Evolutionary conservation across 2,113 vertebrate genomes (phyloP), one percentile per base, ranked within the genome.

Genomic region (Pardalotus punctatus): DNA sequence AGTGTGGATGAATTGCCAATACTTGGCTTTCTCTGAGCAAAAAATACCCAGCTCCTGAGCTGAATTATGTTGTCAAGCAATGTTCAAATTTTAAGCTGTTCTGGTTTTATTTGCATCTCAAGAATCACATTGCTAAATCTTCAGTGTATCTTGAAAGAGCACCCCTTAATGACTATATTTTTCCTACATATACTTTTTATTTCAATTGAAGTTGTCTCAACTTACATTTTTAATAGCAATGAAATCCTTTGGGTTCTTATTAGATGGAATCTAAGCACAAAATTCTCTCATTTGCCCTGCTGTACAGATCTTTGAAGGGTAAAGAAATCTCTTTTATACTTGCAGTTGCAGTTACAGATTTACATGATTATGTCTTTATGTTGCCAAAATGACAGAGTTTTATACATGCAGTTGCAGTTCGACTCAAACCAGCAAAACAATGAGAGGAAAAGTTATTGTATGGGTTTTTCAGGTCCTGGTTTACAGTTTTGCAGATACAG

Each of bases 241-340:
- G 42, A 88, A 91, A 77, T 91, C 74, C 70, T 95, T 74, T 61
- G 74, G 74, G 88, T 74, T 90, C 91, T 81, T 95, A 69, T 93
- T 90, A 93, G 56, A 74, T 56, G 15, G 58, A 86, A 64, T 73
- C 47, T 56, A 93, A 78, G 67, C 22, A 85, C 48, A 83, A 90
- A 77, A 42, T 43, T 90, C 57, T 77, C 54, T 89, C 43, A 51
- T 66, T 58, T 85, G 13, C 29, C 82, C 19, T 79, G 31, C 31
- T 66, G 10, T 86, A 70, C 17, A 73, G 33, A 66, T 74, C 54
- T 95, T 87, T 92, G 51, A 91, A 86, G 62, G 13, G n/a, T 50
- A 72, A 77, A 73, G 48, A 87, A 86, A 48, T 18, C 11, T 66
- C 38, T 93, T 62, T 94, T 76, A 51, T 53, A 50, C 60, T 79